phyloP scores from a whole-genome alignment of 2,113 vertebrate genomes.

The Ia io region DNA sequence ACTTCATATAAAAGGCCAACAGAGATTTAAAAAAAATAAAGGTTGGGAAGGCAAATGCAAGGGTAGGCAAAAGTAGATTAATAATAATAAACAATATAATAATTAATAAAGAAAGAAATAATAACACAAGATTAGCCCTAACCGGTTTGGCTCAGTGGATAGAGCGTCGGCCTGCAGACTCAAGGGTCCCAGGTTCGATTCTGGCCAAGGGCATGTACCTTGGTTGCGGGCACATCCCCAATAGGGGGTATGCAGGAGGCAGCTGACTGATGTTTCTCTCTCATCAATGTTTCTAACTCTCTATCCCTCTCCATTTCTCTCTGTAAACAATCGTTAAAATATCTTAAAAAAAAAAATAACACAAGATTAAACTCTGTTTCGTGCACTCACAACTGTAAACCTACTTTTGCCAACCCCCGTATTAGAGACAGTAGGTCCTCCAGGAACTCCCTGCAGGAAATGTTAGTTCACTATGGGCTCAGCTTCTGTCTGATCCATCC shows the following conservation, averaged over 20 bases:
- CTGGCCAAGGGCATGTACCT: too few relatives aligned
- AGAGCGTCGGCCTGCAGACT: too few relatives aligned
- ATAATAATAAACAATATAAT: background rate
- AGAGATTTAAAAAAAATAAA: background rate
- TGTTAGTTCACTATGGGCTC: background rate
- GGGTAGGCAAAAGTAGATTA: background rate
- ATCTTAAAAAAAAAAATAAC: background rate
- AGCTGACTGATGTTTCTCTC: too few relatives aligned
- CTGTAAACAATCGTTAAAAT: too few relatives aligned
- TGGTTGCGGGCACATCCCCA: too few relatives aligned
- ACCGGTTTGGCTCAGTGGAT: too few relatives aligned
- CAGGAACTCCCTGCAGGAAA: background rate
- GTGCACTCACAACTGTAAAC: background rate
- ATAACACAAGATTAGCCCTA: background rate
- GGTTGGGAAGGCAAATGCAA: background rate
- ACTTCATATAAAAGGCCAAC: background rate
- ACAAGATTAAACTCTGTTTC: background rate
- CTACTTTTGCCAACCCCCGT: background rate
- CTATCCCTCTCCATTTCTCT: too few relatives aligned
- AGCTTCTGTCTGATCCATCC: background rate
- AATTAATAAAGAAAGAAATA: background rate
- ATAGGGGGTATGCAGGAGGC: too few relatives aligned
- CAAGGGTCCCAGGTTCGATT: too few relatives aligned
- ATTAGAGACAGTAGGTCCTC: background rate
- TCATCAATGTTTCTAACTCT: too few relatives aligned